A percentile compares a stretch with the other conserved stretches of the same genome.
Evolutionary conservation across 2,888 invertebrate species (phyloP).

Genomic region (Epinotia demarniana): DNA sequence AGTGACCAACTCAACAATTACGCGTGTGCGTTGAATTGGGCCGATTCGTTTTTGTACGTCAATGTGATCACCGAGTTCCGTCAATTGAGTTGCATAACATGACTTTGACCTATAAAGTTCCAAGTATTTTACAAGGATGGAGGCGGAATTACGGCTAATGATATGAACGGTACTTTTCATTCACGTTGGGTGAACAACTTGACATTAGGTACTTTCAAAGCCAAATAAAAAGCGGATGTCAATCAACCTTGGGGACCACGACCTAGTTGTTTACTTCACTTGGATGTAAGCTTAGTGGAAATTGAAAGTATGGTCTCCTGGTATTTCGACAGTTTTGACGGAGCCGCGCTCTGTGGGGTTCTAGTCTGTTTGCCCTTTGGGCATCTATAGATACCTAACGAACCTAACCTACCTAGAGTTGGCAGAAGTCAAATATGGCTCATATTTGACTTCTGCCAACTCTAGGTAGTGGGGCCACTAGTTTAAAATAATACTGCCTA

Average conservation of each 20-base stretch:
- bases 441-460: no score
- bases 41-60: conserved; percentile 35
- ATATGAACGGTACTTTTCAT: neutral
- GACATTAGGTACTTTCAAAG: neutral
- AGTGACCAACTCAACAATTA: conserved; percentile 40
- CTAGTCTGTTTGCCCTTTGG: no score
- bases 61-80: conserved; percentile 36
- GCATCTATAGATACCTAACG: no score
- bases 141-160: neutral
- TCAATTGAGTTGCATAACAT: conserved; percentile 33
- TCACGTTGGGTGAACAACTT: neutral
- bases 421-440: no score
- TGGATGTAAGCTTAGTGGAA: neutral
- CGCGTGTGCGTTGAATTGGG: conserved; percentile 37
- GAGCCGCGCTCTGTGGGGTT: no score
- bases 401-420: no score
- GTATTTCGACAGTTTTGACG: no score
- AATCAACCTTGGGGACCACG: neutral
- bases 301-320: neutral
- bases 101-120: conserved; percentile 37
- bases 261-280: neutral
- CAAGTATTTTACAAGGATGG: conserved; percentile 27
- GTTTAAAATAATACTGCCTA: no score
- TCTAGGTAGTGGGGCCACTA: no score
- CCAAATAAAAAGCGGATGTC: neutral